Base-by-base conservation (phyloP, 92 coral and sea anemone genomes). In the Hydrozoanthus gracilis region DNA sequence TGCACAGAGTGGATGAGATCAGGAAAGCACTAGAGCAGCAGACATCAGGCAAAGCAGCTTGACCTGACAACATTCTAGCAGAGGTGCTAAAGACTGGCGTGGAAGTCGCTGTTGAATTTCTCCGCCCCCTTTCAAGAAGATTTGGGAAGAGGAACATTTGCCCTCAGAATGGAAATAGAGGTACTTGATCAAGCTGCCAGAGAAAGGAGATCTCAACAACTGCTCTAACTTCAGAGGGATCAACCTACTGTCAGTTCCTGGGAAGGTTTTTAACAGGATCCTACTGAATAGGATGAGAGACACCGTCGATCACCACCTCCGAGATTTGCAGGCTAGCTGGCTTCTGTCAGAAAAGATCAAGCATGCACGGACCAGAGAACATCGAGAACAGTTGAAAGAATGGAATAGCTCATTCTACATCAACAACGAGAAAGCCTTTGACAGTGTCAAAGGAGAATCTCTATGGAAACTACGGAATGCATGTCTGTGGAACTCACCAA, bases 81-180 rank as follows among this genome's bases (percentile, higher is more conserved):
- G 62, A 56, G 62, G 62, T 14, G 15, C 62, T 56, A n/a, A 56
- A 4, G 12, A n/a, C 62, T 10, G 62, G 15, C 62, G 13, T 66
- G 46, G 69, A n/a, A 77, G 17, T 44, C 27, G 60, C 10, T 35
- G 78, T 20, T 17, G 78, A 73, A 2, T n/a, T 73, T 8, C 49
- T 73, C 78, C 18, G 8, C 78, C 52, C 51, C 78, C 15, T 56
- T 56, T 56, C 12, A 56, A 56, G 62, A 56, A 56, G 62, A 56
- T 6, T 6, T 56, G 62, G 87, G 87, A 62, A 27, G 79, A 82
- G 52, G 51, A 35, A 39, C 49, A 82, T 9, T 52, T 64, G 20
- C 87, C 3, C 11, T 56, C 62, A 56, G 62, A 56, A 56, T 56
- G 62, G 62, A 56, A 56, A 8, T 12, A 56, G 12, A n/a, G 62